phyloP scores from a whole-genome alignment of 2,113 vertebrate genomes.

The Podocnemis expansa region DNA sequence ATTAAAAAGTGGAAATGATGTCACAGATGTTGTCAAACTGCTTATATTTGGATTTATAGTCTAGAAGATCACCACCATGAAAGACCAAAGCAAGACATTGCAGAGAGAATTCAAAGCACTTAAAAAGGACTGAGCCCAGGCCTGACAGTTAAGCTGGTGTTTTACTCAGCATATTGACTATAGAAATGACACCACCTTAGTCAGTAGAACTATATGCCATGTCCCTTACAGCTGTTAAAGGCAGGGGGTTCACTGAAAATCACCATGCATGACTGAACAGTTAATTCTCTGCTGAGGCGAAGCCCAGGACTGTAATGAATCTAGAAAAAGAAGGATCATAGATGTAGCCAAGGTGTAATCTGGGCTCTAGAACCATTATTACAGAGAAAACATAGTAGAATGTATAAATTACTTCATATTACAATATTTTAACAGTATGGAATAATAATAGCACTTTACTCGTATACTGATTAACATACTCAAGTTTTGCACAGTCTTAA shows the following conservation, averaged over 20 bases:
- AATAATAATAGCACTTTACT: not conserved
- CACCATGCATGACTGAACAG: too few species aligned
- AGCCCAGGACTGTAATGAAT: too few species aligned
- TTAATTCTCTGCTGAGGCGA: too few species aligned
- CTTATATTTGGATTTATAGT: not conserved
- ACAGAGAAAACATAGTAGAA: not conserved
- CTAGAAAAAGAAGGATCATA: not conserved
- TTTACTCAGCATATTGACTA: not conserved
- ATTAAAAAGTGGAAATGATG: not conserved
- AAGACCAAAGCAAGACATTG: not conserved
- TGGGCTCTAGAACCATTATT: not conserved
- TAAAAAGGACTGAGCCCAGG: not conserved
- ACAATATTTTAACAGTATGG: not conserved
- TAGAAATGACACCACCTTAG: not conserved
- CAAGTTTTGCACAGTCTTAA: not conserved
- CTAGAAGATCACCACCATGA: not conserved
- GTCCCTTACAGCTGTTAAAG: not conserved
- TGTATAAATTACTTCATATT: not conserved
- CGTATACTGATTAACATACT: accelerated
- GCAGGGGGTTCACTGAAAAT: not conserved
- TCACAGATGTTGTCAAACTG: not conserved
- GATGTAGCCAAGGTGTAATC: not conserved
- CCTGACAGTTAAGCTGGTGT: not conserved
- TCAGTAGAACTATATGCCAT: not conserved
- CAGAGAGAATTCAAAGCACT: not conserved